A percentile compares a stretch with the other conserved stretches of the same genome.
Evolutionary conservation across 2,888 invertebrate genomes (phyloP).

Genomic region (Cistogaster globosa): DNA sequence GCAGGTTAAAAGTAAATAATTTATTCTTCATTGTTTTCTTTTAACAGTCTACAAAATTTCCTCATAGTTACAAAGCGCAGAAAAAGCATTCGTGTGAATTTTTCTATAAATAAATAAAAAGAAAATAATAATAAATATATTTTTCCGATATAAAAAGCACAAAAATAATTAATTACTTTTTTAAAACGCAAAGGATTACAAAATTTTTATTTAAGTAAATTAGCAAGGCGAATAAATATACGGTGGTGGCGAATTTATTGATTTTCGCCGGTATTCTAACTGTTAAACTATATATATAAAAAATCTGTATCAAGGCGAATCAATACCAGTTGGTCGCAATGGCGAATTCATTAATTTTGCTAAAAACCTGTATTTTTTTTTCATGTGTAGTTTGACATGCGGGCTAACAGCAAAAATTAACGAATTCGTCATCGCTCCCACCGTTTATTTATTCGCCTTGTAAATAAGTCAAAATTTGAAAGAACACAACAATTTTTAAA

Average conservation of each 20-base stretch:
- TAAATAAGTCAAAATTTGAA: not conserved
- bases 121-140: not conserved
- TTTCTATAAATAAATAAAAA: not conserved
- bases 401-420: no score
- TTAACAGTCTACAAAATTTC: not conserved
- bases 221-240: no score
- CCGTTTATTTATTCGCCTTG: no score
- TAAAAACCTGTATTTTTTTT: no score
- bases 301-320: no score
- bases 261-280: no score
- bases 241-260: no score
- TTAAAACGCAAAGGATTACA: not conserved
- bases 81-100: constrained; percentile 4
- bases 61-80: not conserved
- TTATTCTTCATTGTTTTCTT: not conserved
- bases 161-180: not conserved
- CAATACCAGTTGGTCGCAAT: no score
- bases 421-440: no score
- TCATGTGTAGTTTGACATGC: no score
- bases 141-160: not conserved
- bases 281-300: no score
- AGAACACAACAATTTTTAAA: not conserved
- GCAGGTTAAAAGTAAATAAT: constrained; percentile 8
- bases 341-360: no score
- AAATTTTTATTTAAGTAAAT: not conserved